phyloP scores from a whole-genome alignment of 1,140 invertebrate species.

The Drosophila sp. region DNA sequence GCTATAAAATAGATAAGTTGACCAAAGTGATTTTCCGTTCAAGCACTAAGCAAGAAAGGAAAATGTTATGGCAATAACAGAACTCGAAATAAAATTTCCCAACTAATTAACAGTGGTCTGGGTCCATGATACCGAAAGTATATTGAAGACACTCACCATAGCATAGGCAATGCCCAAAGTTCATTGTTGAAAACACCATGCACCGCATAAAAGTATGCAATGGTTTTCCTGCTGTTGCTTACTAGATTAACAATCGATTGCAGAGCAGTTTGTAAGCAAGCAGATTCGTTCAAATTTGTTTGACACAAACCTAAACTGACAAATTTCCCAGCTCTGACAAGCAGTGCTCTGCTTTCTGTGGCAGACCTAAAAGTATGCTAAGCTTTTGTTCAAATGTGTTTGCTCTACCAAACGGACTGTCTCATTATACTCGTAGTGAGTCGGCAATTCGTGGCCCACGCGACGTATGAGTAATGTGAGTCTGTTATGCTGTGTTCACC shows the following conservation, averaged over 20 bases:
- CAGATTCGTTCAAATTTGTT: not conserved
- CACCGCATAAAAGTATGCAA: not conserved
- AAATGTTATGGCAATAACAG: not conserved
- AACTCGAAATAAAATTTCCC: not conserved
- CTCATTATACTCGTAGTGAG: not conserved
- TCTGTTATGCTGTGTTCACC: not conserved
- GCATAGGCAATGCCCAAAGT: not conserved
- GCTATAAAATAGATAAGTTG: no score
- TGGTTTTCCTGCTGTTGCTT: no score
- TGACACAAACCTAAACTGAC: not conserved
- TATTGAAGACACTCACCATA: not conserved
- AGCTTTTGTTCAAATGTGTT: not conserved
- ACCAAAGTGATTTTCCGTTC: no score
- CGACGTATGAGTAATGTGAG: slow-evolving; percentile 56
- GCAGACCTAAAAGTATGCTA: slow-evolving; percentile 4
- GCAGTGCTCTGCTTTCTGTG: slow-evolving; percentile 5
- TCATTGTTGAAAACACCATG: not conserved
- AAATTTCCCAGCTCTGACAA: not conserved
- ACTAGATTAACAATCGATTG: no score
- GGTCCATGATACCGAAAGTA: not conserved
- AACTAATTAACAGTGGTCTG: not conserved
- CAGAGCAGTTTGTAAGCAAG: not conserved
- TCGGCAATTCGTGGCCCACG: slow-evolving; percentile 20
- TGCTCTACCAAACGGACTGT: not conserved
- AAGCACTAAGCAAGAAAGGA: no score